Base-by-base conservation (phyloP, 2,888 invertebrate species). In the Pammene fasciana region DNA sequence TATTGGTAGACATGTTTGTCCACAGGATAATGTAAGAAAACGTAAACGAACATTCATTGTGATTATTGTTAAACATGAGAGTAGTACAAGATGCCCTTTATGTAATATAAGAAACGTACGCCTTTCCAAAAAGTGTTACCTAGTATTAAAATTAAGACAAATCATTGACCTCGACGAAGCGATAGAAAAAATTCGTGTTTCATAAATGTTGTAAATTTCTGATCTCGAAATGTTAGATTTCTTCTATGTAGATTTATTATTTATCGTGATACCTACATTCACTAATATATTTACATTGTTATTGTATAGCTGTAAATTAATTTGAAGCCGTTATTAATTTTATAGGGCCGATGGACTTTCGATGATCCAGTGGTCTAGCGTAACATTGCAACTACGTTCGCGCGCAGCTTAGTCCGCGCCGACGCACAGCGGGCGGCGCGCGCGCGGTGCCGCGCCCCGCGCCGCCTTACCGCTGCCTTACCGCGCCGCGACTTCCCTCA, bases 291-390 rank as follows among this genome's bases (percentile, higher is more conserved):
- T 88, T 88, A 88, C 87, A 89, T 90, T 89, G 89, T 90, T 90
- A 89, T 84, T 88, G 87, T 89, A 88, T 90, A 89, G 87, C 81
- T 79, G 84, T 89, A 86, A 83, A 76, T 78, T 84, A 85, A 85
- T 90, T 90, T 83, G 73, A 83, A 90, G 90, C 78, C 79, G 85
- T 88, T 81, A 85, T 90, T 84, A 87, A 86, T 87, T 86, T 88
- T 88, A 88, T 87, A 86, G 80, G 80, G 91, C 92, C 92, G 92
- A 92, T 92, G 92, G 90, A 92, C 92, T 92, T 92, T 92, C 91
- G 77, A 91, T 91, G 91, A 86, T 86, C 87, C 89, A 87, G 85
- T 85, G 87, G 82, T 82, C 79, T 82, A 85, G 81, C 81, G 78
- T 72, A 74, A 75, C 62, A 34, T 54, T 64, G 52, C 38, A 5